These are phyloP conservation scores for Montifringilla adamsi DNA, from an alignment of 2,113 vertebrate genomes.

Conservation along the genomic window DNA sequence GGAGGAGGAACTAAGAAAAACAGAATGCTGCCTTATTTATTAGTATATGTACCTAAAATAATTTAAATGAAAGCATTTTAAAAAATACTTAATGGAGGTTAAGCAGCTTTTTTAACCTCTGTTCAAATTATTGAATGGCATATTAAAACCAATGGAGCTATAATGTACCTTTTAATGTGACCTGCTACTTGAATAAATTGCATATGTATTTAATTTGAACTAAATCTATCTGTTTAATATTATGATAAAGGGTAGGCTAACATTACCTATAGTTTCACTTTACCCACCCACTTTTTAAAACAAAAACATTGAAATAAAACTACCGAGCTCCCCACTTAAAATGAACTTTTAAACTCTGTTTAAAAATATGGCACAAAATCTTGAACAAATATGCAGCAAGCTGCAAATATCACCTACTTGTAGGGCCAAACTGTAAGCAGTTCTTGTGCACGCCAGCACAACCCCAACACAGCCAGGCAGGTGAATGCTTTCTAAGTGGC, in stretches of 20 bases:
- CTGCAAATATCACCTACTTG: neutral
- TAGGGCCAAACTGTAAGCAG: neutral
- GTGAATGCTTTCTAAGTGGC: neutral
- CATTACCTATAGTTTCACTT: conserved; percentile 68
- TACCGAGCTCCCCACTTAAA: neutral
- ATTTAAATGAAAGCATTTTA: conserved; percentile 78
- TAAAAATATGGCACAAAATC: neutral
- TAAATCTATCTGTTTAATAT: conserved; percentile 72
- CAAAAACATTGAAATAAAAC: neutral
- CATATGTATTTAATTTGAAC: conserved; percentile 77
- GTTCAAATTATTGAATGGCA: conserved; percentile 79
- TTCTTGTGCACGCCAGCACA: neutral
- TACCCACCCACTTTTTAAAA: conserved; percentile 39
- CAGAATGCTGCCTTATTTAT: conserved; percentile 72
- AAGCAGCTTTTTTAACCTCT: conserved; percentile 81
- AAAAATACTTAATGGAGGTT: conserved; percentile 82
- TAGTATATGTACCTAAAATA: conserved; percentile 73
- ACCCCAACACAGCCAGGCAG: neutral
- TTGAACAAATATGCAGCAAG: neutral
- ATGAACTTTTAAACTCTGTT: neutral
- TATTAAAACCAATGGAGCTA: conserved; percentile 78
- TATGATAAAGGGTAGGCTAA: conserved; percentile 69
- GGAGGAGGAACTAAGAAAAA: conserved; percentile 50
- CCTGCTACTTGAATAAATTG: conserved; percentile 78
- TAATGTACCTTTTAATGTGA: conserved; percentile 77